These are phyloP conservation scores for Litocranius walleri DNA, from an alignment of 2,113 vertebrate species.

Conservation along the genomic window DNA sequence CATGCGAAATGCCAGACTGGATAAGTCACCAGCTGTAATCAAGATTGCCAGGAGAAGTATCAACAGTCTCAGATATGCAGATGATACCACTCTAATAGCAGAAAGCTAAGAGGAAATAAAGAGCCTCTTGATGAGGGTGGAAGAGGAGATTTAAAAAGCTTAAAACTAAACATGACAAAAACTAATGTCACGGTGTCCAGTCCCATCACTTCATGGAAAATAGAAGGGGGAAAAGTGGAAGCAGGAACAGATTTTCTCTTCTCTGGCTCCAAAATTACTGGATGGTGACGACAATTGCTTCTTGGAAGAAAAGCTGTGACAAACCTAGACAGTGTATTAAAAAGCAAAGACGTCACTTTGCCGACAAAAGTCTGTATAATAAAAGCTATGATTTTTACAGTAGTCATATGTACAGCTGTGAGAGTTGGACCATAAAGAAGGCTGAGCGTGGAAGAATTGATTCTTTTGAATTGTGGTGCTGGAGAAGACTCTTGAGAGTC, in stretches of 20 bases:
- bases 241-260: neutral
- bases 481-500: neutral
- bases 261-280: neutral
- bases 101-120: neutral
- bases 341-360: neutral
- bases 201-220: neutral
- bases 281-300: neutral
- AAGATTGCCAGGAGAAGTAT: neutral
- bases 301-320: neutral
- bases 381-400: neutral
- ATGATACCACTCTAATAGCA: neutral
- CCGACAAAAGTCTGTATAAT: neutral
- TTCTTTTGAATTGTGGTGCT: neutral
- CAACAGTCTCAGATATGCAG: neutral
- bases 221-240: neutral
- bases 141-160: neutral
- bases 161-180: neutral
- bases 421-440: neutral
- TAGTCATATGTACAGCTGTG: neutral
- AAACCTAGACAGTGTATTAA: neutral
- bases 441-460: neutral
- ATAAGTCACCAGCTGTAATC: neutral
- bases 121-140: neutral
- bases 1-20: neutral
- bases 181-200: neutral